These are phyloP conservation scores for Brienomyrus longianalis DNA, from an alignment of 2,113 vertebrate species.

Conservation along the genomic window DNA sequence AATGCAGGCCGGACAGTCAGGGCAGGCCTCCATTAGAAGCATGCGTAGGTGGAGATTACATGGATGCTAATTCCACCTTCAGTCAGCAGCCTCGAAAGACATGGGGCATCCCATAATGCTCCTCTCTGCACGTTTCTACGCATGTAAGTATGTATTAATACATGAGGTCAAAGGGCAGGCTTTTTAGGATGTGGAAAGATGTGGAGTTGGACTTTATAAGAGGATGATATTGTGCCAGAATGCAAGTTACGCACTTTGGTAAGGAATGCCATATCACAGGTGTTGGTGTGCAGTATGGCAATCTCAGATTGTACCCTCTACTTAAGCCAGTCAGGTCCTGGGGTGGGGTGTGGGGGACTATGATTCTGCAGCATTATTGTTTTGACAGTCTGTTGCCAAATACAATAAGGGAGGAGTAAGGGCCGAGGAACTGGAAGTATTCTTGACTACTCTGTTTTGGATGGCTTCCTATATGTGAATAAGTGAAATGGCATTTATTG, in stretches of 20 bases:
- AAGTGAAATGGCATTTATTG: background rate
- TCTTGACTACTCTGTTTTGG: conserved; percentile 17
- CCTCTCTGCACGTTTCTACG: background rate
- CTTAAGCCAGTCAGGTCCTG: conserved; percentile 21
- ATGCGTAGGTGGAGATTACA: background rate
- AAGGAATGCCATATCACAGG: background rate
- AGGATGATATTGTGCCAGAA: background rate
- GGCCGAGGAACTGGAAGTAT: conserved; percentile 14
- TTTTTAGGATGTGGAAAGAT: background rate
- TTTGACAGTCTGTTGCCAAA: conserved; percentile 24
- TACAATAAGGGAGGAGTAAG: conserved; percentile 25
- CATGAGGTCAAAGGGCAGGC: background rate
- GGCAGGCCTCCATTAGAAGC: background rate
- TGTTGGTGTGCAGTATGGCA: background rate
- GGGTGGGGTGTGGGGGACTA: background rate
- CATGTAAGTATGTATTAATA: background rate
- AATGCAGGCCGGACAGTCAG: background rate
- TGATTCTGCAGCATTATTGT: conserved; percentile 18
- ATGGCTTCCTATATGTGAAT: conserved; percentile 5
- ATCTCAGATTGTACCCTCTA: background rate
- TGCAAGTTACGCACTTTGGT: background rate
- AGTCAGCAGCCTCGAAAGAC: background rate
- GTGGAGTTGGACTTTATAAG: background rate
- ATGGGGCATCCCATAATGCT: background rate
- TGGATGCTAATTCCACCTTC: background rate